phyloP scores from a whole-genome alignment of 1,140 invertebrate species.

The Aradophagus sp. region DNA sequence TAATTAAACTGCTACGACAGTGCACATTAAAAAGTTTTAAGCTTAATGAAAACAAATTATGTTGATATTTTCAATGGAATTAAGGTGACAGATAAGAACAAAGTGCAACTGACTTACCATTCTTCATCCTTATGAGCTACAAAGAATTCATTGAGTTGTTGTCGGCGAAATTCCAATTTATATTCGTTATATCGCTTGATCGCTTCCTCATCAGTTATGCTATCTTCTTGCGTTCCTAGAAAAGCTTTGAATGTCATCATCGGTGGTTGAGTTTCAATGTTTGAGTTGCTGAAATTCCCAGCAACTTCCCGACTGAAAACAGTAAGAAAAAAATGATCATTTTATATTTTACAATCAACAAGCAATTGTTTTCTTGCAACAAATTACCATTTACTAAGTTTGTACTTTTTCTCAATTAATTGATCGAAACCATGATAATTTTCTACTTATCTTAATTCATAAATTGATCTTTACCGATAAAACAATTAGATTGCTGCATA shows the following conservation, averaged over 20 bases:
- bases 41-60: too few relatives aligned
- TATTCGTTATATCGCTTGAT: slow-evolving; percentile 99
- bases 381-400: too few relatives aligned
- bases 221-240: slow-evolving; percentile 96
- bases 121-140: slow-evolving; percentile 99
- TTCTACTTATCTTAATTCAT: too few relatives aligned
- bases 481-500: too few relatives aligned
- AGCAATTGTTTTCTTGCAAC: too few relatives aligned
- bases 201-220: slow-evolving; percentile 97
- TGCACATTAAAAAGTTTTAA: too few relatives aligned
- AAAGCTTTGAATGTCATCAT: slow-evolving; percentile 99
- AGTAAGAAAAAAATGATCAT: not conserved
- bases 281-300: slow-evolving; percentile 73
- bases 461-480: too few relatives aligned
- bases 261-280: slow-evolving; percentile 86
- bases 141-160: slow-evolving; percentile 99
- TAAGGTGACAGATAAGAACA: too few relatives aligned
- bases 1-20: slow-evolving; percentile 34
- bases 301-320: slow-evolving; percentile 67
- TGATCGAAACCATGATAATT: too few relatives aligned
- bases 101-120: slow-evolving; percentile 88
- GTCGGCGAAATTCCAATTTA: slow-evolving; percentile 95
- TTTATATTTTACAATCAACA: slow-evolving; percentile 1
- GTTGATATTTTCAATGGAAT: too few relatives aligned
- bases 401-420: too few relatives aligned